phyloP scores from a whole-genome alignment of 92 coral and sea anemone species.

The Siderastrea siderea region DNA sequence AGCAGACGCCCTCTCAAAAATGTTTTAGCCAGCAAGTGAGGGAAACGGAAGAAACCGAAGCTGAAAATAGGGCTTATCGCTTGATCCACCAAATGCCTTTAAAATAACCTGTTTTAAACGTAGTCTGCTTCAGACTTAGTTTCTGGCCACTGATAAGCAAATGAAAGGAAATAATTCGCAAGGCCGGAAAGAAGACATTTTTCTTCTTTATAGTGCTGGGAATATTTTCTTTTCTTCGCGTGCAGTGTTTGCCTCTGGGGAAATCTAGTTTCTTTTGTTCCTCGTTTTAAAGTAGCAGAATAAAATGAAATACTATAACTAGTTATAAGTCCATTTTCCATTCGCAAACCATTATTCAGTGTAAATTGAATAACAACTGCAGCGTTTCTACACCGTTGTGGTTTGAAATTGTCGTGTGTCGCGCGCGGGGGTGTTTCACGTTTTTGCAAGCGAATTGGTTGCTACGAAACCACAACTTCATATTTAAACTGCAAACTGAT shows the following conservation, averaged over 20 bases:
- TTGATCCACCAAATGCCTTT: too few species aligned
- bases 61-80: too few species aligned
- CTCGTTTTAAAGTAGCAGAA: neutral
- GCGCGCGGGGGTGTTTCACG: neutral
- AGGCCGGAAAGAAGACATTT: too few species aligned
- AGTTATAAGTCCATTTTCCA: neutral
- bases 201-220: too few species aligned
- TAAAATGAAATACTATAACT: neutral
- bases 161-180: neutral
- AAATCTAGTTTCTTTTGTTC: neutral
- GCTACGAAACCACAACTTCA: slow-evolving; percentile 21
- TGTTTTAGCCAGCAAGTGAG: too few species aligned
- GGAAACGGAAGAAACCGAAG: too few species aligned
- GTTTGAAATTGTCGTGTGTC: neutral
- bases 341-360: neutral
- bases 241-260: neutral
- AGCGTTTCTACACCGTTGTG: neutral
- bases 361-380: neutral
- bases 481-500: neutral
- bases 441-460: slow-evolving; percentile 17
- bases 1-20: too few species aligned
- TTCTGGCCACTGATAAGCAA: neutral
- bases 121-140: neutral
- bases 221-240: neutral
- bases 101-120: neutral